A percentile compares a stretch with the other conserved stretches of the same genome.
Evolutionary conservation across 2,113 vertebrate species (phyloP).

Genomic region (Rhinolophus sinicus): DNA sequence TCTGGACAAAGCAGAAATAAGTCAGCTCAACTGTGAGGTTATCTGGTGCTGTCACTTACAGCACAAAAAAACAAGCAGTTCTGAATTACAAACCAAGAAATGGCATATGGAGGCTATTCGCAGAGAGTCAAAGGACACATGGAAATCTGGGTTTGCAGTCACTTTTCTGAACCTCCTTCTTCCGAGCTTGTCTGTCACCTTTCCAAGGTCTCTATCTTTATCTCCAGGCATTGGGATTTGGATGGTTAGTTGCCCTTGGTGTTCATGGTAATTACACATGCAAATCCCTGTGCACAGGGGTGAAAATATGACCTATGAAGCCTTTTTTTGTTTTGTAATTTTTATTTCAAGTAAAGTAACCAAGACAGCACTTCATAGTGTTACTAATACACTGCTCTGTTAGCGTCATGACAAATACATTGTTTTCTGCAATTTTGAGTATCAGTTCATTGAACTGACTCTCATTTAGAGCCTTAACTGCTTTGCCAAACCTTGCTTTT

Average conservation of each 20-base stretch:
- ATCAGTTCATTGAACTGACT: constrained; percentile 72
- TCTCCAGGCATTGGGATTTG: constrained; percentile 62
- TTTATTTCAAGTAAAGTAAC: constrained; percentile 76
- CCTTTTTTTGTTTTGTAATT: constrained; percentile 64
- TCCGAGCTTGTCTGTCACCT: constrained; percentile 57
- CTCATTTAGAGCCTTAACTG: constrained; percentile 71
- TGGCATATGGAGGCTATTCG: not conserved
- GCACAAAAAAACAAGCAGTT: not conserved
- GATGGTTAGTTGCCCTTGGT: constrained; percentile 64
- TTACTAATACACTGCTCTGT: constrained; percentile 74
- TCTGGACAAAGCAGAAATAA: constrained; percentile 50
- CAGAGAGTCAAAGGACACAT: not conserved
- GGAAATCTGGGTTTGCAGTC: constrained; percentile 62
- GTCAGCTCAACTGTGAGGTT: constrained; percentile 5
- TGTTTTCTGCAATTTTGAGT: constrained; percentile 72
- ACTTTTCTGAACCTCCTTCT: constrained; percentile 60
- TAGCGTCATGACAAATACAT: constrained; percentile 46
- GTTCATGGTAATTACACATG: constrained; percentile 66
- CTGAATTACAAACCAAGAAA: not conserved
- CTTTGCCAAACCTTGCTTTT: constrained; percentile 86
- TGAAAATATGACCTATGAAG: constrained; percentile 52
- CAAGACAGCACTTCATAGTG: constrained; percentile 62
- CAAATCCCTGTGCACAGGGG: constrained; percentile 68
- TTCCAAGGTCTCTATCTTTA: constrained; percentile 57
- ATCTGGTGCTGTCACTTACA: not conserved